These are phyloP conservation scores for Illadopsis cleaveri DNA, from an alignment of 2,113 vertebrate genomes.

Conservation along the genomic window DNA sequence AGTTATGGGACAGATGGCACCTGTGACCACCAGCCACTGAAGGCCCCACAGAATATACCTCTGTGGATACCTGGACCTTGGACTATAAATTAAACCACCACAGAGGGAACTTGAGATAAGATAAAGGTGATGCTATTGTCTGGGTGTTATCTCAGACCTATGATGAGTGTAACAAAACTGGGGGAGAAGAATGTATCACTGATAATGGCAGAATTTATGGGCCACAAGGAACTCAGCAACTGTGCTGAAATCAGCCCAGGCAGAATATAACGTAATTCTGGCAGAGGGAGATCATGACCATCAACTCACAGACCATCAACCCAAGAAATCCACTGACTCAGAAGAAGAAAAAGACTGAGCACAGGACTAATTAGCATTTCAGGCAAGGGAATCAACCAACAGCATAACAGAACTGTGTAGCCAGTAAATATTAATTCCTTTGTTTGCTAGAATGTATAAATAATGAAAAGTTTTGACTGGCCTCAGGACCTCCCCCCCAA, in stretches of 20 bases:
- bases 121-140: too few relatives aligned
- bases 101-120: accelerated
- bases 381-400: not conserved
- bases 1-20: not conserved
- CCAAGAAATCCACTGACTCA: not conserved
- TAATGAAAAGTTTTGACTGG: not conserved
- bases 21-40: not conserved
- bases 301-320: accelerated
- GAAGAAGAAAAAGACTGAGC: not conserved
- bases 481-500: too few relatives aligned
- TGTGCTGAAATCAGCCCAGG: not conserved
- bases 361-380: not conserved
- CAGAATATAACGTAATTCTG: not conserved
- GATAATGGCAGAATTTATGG: not conserved
- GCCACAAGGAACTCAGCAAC: not conserved
- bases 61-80: not conserved
- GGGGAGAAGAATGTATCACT: not conserved
- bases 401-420: not conserved
- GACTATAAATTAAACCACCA: not conserved
- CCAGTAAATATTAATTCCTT: not conserved
- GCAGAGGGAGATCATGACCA: not conserved
- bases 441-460: not conserved
- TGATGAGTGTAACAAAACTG: not conserved
- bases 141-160: not conserved
- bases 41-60: not conserved